These are phyloP conservation scores for Nyctibius bracteatus DNA, from an alignment of 2,113 vertebrate genomes.

Conservation along the genomic window DNA sequence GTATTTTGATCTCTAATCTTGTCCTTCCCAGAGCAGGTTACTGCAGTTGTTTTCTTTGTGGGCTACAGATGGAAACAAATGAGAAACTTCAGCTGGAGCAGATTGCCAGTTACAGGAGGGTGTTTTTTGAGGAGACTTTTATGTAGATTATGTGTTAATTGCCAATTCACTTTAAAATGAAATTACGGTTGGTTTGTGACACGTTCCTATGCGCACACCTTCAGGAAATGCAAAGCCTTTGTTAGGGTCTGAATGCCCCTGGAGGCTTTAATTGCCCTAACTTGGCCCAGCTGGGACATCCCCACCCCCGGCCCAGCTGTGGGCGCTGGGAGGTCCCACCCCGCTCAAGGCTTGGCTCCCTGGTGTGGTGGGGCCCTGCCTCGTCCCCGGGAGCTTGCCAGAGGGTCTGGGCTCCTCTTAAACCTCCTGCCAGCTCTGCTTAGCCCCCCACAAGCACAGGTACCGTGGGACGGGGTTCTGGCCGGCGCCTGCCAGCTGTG, in stretches of 20 bases:
- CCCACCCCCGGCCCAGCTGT: neutral
- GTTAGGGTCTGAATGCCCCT: fast-evolving
- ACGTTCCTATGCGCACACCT: neutral
- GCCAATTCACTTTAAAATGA: no score
- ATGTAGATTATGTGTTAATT: neutral
- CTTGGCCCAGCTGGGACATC: neutral
- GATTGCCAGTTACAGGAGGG: fast-evolving
- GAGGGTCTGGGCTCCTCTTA: fast-evolving
- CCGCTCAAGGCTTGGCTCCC: fast-evolving
- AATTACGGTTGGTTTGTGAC: neutral
- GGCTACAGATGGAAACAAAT: neutral
- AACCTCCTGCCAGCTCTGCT: neutral
- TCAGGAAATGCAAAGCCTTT: neutral
- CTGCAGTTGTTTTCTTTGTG: neutral
- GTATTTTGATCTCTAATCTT: neutral
- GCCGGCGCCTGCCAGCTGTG: fast-evolving
- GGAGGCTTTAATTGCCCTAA: neutral
- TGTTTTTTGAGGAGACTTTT: neutral
- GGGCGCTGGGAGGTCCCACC: fast-evolving
- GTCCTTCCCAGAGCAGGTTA: neutral
- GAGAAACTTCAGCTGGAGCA: neutral
- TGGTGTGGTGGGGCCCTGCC: fast-evolving
- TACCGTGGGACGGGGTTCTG: fast-evolving
- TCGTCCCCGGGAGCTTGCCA: fast-evolving
- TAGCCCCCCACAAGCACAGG: neutral